Conservation (phyloP, 2,888 invertebrate genomes). For the Criorhina ranunculi region DNA sequence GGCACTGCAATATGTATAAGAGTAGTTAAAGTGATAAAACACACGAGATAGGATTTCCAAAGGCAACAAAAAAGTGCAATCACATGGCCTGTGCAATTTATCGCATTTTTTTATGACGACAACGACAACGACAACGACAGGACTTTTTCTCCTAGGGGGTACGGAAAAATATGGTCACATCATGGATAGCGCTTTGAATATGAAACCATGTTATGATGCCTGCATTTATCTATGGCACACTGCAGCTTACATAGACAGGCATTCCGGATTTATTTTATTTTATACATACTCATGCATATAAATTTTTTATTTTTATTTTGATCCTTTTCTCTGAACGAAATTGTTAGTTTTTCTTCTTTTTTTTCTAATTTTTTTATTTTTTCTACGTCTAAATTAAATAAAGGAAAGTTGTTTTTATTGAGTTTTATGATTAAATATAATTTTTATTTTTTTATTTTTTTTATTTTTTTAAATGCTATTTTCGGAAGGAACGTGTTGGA, state of each 20-base stretch:
- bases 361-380: conserved; percentile 1
- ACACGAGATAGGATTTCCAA: conserved; percentile 22
- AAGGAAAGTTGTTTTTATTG: conserved; percentile 23
- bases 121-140: not conserved
- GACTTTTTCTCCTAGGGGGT: not conserved
- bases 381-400: conserved; percentile 27
- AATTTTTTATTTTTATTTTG: conserved; percentile 1
- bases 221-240: conserved; percentile 55
- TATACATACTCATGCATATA: too few species aligned
- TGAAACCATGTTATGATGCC: conserved; percentile 61
- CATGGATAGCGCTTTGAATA: conserved; percentile 64
- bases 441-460: too few species aligned
- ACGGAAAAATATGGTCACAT: conserved; percentile 61
- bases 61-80: conserved; percentile 26
- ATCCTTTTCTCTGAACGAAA: conserved; percentile 36
- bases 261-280: conserved; percentile 51
- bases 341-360: conserved; percentile 28
- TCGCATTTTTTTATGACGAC: conserved; percentile 36
- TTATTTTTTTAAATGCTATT: conserved; percentile 10
- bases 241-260: conserved; percentile 49
- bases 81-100: conserved; percentile 52
- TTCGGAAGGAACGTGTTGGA: too few species aligned
- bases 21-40: not conserved
- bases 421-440: conserved; percentile 38
- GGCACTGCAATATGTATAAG: not conserved